Evolutionary conservation across 2,113 vertebrate species (phyloP), one percentile per base, ranked within the genome.

Genomic region (Ptychochromis oligacanthus): DNA sequence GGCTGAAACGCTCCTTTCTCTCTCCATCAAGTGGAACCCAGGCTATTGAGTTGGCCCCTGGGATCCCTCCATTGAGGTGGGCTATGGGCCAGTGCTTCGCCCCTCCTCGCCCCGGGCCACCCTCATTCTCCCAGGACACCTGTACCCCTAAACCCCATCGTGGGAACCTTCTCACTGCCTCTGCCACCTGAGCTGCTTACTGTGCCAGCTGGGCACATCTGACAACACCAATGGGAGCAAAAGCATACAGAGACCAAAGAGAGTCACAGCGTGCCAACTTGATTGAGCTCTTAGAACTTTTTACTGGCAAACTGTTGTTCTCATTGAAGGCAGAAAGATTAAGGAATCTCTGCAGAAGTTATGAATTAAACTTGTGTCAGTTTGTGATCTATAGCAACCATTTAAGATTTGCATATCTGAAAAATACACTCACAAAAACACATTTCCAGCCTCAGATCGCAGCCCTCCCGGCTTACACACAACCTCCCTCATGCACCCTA

Each of bases 21-120:
- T 97, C 96, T 96, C 96, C 95, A 97, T 97, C 97, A 97, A 97
- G 97, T 97, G 97, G 97, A 97, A 96, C 96, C 96, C 97, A 91
- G 96, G 96, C 95, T 96, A 96, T 97, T 97, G 95, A 98, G 96
- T 94, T 96, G 96, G 97, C 96, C 97, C 96, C 95, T 96, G 96
- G 96, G 96, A 97, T 97, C 96, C 96, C 94, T 97, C 96, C 95
- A 97, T 97, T 98, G 96, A 95, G 96, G 95, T 94, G 96, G 96
- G 96, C 97, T 96, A 97, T 94, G 97, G 97, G 97, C 97, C 96
- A 97, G 95, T 93, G 96, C 95, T 96, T 96, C 90, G 89, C 95
- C 96, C 96, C 96, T 96, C 95, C 91, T 95, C 93, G 70, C 70
- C 85, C 95, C 92, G 92, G 97, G 96, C 97, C 98, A 97, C 97